Evolutionary conservation across 2,888 invertebrate genomes (phyloP).

Genomic region (Drosophila kokeensis): DNA sequence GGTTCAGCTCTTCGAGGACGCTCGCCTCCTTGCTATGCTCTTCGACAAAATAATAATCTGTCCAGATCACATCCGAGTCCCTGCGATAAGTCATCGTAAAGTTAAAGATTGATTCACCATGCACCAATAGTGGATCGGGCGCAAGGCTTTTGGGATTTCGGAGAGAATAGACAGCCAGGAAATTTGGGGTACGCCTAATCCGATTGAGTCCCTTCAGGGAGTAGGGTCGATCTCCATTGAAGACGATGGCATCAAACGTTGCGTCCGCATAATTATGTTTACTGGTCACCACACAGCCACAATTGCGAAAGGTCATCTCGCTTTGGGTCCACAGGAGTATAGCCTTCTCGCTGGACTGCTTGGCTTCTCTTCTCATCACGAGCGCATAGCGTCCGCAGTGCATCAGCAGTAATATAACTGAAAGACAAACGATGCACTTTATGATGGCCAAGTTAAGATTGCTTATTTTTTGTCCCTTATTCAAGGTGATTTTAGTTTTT

Average conservation of each 20-base stretch:
- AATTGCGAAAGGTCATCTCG: neutral
- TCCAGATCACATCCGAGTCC: constrained; percentile 58
- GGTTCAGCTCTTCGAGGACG: neutral
- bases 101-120: constrained; percentile 33
- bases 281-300: constrained; percentile 24
- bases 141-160: constrained; percentile 9
- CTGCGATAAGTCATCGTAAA: constrained; percentile 64
- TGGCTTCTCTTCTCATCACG: accelerated
- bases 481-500: neutral
- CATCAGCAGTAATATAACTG: constrained; percentile 7
- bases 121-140: neutral
- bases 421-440: constrained; percentile 8
- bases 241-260: constrained; percentile 16
- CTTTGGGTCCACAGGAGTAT: constrained; percentile 17
- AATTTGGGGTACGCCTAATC: constrained; percentile 3
- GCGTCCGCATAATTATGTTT: neutral
- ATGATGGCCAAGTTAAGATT: neutral
- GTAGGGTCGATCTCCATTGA: constrained; percentile 12
- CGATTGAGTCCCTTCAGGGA: constrained; percentile 1
- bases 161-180: constrained; percentile 16
- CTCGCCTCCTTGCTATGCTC: neutral
- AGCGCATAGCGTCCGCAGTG: neutral
- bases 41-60: constrained; percentile 39
- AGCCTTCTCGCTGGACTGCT: neutral
- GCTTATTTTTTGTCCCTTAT: neutral